Conservation (phyloP, 2,113 vertebrate species). For the Ginglymostoma cirratum region DNA sequence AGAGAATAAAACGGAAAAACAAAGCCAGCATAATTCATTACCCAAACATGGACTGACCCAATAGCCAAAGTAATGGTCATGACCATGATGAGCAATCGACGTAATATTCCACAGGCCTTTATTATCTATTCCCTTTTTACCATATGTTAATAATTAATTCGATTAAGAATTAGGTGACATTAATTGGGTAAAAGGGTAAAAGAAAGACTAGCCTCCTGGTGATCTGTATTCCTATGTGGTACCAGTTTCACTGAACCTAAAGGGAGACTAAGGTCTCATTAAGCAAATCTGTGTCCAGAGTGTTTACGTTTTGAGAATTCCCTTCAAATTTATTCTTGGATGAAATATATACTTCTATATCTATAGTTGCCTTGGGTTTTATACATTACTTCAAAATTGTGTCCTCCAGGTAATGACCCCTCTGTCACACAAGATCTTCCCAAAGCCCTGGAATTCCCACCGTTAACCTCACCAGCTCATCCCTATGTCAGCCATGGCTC, state of each 20-base stretch:
- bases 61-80: neutral
- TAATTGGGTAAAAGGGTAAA: conserved; percentile 14
- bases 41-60: neutral
- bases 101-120: neutral
- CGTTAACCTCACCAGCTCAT: neutral
- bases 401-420: neutral
- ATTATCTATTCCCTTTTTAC: conserved; percentile 14
- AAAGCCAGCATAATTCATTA: neutral
- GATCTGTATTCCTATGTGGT: neutral
- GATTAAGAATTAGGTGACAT: neutral
- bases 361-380: neutral
- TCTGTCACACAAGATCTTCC: neutral
- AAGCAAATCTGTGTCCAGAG: no score
- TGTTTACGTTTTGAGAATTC: neutral
- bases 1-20: neutral
- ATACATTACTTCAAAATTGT: neutral
- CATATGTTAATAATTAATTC: conserved; percentile 3
- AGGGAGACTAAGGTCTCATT: neutral
- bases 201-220: neutral
- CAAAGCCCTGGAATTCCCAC: neutral
- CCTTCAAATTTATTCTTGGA: neutral
- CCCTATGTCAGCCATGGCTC: neutral
- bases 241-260: neutral
- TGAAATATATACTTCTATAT: neutral
- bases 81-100: neutral